A percentile compares a stretch with the other conserved stretches of the same genome.
Conservation (phyloP, 2,888 invertebrate species). For the Crepidodera aurea region DNA sequence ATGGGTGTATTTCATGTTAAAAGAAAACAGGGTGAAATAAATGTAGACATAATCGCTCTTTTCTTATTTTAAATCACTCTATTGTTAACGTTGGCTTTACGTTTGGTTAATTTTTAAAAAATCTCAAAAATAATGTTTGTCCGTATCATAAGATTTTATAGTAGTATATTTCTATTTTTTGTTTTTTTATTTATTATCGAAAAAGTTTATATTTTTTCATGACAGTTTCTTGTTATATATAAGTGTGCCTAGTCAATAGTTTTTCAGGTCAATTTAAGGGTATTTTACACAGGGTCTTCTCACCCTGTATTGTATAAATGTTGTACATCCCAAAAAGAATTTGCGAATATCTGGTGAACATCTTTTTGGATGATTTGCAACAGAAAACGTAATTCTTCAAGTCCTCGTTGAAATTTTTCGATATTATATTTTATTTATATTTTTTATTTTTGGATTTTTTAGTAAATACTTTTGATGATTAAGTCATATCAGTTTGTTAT, state of each 20-base stretch:
- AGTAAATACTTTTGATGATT: conserved; percentile 62
- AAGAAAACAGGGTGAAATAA: too few relatives aligned
- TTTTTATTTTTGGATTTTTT: conserved; percentile 55
- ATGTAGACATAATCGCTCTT: too few relatives aligned
- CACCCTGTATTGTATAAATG: conserved; percentile 24
- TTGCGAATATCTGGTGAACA: conserved; percentile 25
- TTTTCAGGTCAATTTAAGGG: conserved; percentile 66
- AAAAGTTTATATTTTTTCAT: conserved; percentile 65
- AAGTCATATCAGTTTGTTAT: conserved; percentile 64
- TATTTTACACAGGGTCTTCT: conserved; percentile 14
- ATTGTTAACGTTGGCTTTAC: too few relatives aligned
- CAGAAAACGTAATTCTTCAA: conserved; percentile 31
- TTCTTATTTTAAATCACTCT: too few relatives aligned
- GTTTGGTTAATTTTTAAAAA: too few relatives aligned
- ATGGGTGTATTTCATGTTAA: too few relatives aligned
- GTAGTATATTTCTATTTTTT: conserved; percentile 1
- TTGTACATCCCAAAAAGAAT: conserved; percentile 33
- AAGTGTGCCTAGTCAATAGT: conserved; percentile 74
- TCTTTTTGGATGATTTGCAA: conserved; percentile 35
- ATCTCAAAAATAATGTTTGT: too few relatives aligned
- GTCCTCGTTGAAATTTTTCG: conserved; percentile 50
- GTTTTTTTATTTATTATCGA: conserved; percentile 61
- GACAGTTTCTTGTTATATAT: conserved; percentile 68
- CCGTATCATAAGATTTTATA: too few relatives aligned
- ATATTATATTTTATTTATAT: conserved; percentile 56